Base-by-base conservation (phyloP, 2,113 vertebrate species). In the Loxodonta africana region DNA sequence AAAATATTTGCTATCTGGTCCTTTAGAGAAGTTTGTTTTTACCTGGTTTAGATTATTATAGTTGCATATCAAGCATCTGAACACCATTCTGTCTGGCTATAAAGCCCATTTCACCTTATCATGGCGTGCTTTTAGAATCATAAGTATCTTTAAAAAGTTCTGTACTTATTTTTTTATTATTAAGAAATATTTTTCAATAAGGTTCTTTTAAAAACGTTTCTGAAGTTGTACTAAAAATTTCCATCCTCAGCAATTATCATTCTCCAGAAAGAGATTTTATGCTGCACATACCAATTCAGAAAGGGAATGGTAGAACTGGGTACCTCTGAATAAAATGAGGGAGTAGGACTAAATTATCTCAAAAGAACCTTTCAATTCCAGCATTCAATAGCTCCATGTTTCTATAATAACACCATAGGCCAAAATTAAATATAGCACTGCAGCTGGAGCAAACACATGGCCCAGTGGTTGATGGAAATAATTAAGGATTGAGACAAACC, bases 351-450 rank as follows among this genome's bases (percentile, higher is more conserved):
- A 73, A 12, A 88, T 93, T 25, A 69, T 48, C 51, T 91, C 30
- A 57, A 65, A 85, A 80, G 25, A 74, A n/a, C 18, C 67, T 85
- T 76, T 37, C 25, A 60, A 37, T 63, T 67, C 41, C 14, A 95
- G 57, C 26, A 82, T 12, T 33, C 26, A 18, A 62, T 69, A 76
- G 57, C 48, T 92, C 85, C 71, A 15, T 71, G 30, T 80, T 60
- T 90, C 86, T 93, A 6, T 48, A 91, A 73, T 73, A 95, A 80
- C 53, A n/a, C 23, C 44, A 65, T 5, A 17, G 90, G 25, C 87
- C 95, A 78, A 96, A 93, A 95, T 93, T 62, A 95, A 88, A 90
- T 44, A 48, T 30, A 73, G 10, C 3, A 0, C 69, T 69, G 46
- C 9, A 90, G 26, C 82, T 90, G 53, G 62, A 69, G 20, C 46